phyloP scores from a whole-genome alignment of 2,113 vertebrate genomes.

The Neofelis nebulosa region DNA sequence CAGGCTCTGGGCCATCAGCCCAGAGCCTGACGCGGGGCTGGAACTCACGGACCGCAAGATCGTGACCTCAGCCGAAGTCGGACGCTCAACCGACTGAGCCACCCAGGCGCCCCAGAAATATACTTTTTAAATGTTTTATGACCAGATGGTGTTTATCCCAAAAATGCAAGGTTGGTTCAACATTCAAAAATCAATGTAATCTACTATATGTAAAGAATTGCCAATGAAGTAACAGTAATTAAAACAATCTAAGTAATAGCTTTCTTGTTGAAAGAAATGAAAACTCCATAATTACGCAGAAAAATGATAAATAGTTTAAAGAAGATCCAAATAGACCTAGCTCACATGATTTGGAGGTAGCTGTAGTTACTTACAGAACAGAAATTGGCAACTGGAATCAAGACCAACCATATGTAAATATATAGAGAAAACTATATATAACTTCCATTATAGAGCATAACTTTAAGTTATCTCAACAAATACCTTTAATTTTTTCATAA shows the following conservation, averaged over 20 bases:
- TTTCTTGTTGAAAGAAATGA: not conserved
- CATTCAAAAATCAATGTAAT: not conserved
- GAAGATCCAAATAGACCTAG: not conserved
- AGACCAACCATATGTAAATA: not conserved
- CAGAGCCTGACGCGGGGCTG: too few species aligned
- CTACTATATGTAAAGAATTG: not conserved
- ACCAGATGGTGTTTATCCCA: not conserved
- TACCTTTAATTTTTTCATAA: not conserved
- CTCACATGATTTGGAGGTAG: not conserved
- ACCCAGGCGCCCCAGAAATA: not conserved
- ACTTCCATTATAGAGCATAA: not conserved
- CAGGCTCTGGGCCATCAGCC: too few species aligned
- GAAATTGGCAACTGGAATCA: not conserved
- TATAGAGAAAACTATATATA: not conserved
- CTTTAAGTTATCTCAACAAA: not conserved
- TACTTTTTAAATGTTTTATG: not conserved
- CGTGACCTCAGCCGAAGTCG: too few species aligned
- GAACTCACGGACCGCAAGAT: too few species aligned
- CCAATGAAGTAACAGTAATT: not conserved
- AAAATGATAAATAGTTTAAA: not conserved
- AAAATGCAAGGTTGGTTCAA: not conserved
- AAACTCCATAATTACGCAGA: not conserved
- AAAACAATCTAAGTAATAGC: not conserved
- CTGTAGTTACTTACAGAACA: not conserved
- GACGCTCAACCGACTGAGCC: too few species aligned